Evolutionary conservation across 1,140 invertebrate genomes (phyloP).

Genomic region (Drosophila eugracilis): DNA sequence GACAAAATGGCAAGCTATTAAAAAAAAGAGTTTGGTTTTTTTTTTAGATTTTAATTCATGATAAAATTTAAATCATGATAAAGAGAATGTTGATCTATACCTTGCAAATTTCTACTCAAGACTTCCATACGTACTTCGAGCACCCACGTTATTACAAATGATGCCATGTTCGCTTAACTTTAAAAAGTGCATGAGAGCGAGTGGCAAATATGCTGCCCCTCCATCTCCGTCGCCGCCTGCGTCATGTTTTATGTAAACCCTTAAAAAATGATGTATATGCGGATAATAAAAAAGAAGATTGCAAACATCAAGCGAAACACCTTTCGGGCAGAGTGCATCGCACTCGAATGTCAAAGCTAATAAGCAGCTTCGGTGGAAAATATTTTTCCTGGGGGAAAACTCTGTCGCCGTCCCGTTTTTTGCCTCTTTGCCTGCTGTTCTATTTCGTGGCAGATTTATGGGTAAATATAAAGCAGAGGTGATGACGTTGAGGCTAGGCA

Average conservation of each 20-base stretch:
- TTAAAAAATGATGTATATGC: constrained; percentile 43
- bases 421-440: neutral
- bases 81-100: too few relatives aligned
- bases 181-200: constrained; percentile 40
- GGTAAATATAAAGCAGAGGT: constrained; percentile 52
- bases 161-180: too few relatives aligned
- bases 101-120: neutral
- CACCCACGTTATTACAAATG: constrained; percentile 11
- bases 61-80: neutral
- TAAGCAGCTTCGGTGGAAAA: constrained; percentile 53
- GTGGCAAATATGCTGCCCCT: constrained; percentile 59
- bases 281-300: constrained; percentile 53
- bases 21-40: too few relatives aligned
- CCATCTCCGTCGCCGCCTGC: neutral
- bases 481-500: constrained; percentile 56
- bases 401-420: constrained; percentile 1
- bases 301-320: constrained; percentile 39
- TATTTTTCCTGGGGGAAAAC: constrained; percentile 34
- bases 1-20: too few relatives aligned
- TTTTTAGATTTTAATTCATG: too few relatives aligned
- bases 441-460: constrained; percentile 73
- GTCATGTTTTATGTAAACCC: constrained; percentile 23
- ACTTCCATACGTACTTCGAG: neutral
- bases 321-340: constrained; percentile 36
- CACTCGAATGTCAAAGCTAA: constrained; percentile 63